Percentiles rank a stretch among this genome's conserved stretches.
Evolutionary conservation across 2,113 vertebrate genomes (phyloP).

Genomic region (Cebidichthys violaceus): DNA sequence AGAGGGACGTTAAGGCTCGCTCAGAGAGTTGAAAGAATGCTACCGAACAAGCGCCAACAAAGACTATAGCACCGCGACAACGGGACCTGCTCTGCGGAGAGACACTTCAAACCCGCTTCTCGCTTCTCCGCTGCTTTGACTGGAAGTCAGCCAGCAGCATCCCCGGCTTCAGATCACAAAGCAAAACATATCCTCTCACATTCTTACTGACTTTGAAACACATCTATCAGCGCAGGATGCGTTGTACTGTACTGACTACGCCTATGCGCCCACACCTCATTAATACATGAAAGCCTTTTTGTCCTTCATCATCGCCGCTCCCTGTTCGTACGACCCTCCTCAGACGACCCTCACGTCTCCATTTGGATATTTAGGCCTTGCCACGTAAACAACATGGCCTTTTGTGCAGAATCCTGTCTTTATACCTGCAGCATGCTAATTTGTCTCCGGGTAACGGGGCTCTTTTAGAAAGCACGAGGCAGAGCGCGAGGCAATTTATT

Average conservation of each 20-base stretch:
- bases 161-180: conserved; percentile 61
- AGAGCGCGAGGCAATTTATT: conserved; percentile 77
- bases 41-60: conserved; percentile 70
- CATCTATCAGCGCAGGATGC: conserved; percentile 10
- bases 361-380: conserved; percentile 83
- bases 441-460: conserved; percentile 68
- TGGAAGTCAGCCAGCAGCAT: conserved; percentile 28
- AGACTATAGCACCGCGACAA: conserved; percentile 49
- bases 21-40: conserved; percentile 73
- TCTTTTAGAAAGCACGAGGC: conserved; percentile 69
- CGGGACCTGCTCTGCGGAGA: conserved; percentile 50
- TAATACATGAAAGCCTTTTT: conserved; percentile 42
- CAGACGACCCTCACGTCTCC: conserved; percentile 29
- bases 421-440: conserved; percentile 87
- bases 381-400: conserved; percentile 86
- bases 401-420: conserved; percentile 87
- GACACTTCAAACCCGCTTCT: conserved; percentile 64
- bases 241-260: neutral
- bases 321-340: conserved; percentile 36
- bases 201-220: conserved; percentile 58
- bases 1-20: conserved; percentile 73
- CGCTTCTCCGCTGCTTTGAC: conserved; percentile 44
- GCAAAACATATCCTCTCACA: conserved; percentile 36
- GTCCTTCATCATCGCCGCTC: conserved; percentile 20
- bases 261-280: neutral